Percentiles rank a stretch among this genome's conserved stretches.
Evolutionary conservation across 2,113 vertebrate species (phyloP).

Genomic region (Rhinoptilus africanus): DNA sequence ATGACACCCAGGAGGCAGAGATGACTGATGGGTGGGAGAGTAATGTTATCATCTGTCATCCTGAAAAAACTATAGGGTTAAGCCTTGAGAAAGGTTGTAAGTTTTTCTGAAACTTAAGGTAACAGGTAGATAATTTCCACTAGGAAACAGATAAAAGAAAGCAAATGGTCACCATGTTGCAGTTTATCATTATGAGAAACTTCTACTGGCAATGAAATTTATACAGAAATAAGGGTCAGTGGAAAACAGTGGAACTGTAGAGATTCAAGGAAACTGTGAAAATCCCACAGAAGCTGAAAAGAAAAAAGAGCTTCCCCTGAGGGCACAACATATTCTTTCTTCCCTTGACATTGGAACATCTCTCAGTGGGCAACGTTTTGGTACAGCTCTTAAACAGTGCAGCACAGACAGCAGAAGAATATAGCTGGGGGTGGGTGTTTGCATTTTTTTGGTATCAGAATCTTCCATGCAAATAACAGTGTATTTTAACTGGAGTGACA

Average conservation of each 20-base stretch:
- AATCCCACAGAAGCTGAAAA: not conserved
- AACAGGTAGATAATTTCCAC: not conserved
- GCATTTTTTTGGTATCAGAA: not conserved
- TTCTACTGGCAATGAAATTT: not conserved
- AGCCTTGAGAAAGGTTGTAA: not conserved
- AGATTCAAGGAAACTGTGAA: not conserved
- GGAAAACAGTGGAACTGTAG: not conserved
- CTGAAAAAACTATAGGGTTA: not conserved
- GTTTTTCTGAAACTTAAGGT: not conserved
- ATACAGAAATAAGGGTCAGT: not conserved
- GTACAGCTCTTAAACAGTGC: not conserved
- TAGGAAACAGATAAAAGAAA: not conserved
- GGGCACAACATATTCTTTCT: not conserved
- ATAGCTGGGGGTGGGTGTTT: not conserved
- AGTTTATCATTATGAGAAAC: not conserved
- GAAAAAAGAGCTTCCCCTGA: not conserved
- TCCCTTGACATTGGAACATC: not conserved
- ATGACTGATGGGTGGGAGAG: not conserved
- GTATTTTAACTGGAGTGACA: not conserved
- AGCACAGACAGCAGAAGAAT: not conserved
- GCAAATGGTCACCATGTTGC: not conserved
- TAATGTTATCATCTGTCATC: not conserved
- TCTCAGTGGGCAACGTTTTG: not conserved
- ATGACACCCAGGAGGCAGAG: not conserved
- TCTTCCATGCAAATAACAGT: not conserved